Conservation (phyloP, 1,140 invertebrate genomes). For the Penaeus chinensis region DNA sequence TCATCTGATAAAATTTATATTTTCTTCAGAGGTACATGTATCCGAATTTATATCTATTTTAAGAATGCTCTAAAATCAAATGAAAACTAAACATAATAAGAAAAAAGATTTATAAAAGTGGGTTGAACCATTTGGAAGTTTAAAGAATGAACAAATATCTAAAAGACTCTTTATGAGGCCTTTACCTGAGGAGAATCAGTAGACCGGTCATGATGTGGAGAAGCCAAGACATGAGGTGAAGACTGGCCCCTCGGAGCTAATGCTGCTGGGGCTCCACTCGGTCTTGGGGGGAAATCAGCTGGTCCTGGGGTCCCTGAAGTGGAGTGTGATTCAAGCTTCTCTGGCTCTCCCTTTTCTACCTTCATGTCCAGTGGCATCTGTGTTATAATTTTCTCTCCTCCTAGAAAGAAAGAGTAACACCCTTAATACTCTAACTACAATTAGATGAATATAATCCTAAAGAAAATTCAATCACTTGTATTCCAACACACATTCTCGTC, state of each 20-base stretch:
- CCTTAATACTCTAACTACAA: too few relatives aligned
- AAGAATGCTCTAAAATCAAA: not conserved
- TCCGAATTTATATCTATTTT: too few relatives aligned
- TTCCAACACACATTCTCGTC: too few relatives aligned
- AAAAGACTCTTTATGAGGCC: not conserved
- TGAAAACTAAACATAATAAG: not conserved
- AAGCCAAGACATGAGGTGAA: slow-evolving; percentile 57
- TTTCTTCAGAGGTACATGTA: too few relatives aligned
- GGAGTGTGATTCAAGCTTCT: slow-evolving; percentile 35
- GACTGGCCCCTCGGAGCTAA: slow-evolving; percentile 50
- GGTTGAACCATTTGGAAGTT: not conserved
- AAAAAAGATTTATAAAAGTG: not conserved
- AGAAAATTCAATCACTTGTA: too few relatives aligned
- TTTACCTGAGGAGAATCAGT: slow-evolving; percentile 62
- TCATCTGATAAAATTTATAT: too few relatives aligned
- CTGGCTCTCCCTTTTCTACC: slow-evolving; percentile 54
- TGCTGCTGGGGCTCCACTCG: slow-evolving; percentile 32
- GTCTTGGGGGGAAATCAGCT: slow-evolving; percentile 22
- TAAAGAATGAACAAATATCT: not conserved
- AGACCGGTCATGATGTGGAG: slow-evolving; percentile 58
- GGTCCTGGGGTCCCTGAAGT: not conserved
- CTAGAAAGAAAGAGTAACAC: slow-evolving; percentile 1
- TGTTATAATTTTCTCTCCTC: slow-evolving; percentile 47
- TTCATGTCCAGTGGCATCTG: slow-evolving; percentile 60
- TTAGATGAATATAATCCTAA: too few relatives aligned